Percentiles rank a stretch among this genome's conserved stretches.
Conservation (phyloP, 1,140 invertebrate species). For the Daktulosphaira vitifoliae region DNA sequence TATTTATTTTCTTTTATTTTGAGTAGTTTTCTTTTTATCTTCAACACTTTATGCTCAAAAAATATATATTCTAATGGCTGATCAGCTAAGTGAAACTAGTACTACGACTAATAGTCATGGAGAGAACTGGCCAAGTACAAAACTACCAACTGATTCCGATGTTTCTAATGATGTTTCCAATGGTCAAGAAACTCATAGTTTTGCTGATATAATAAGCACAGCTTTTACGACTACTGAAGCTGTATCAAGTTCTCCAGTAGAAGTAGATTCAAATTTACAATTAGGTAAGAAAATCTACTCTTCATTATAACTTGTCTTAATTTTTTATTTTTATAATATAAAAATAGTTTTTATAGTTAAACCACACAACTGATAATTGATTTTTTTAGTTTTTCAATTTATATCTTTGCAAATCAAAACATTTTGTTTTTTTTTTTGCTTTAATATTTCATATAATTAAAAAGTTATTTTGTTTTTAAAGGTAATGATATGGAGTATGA, state of each 20-base stretch:
- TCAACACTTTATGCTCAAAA: slow-evolving; percentile 10
- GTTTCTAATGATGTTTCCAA: slow-evolving; percentile 27
- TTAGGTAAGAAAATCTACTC: slow-evolving; percentile 13
- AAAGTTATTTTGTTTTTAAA: too few relatives aligned
- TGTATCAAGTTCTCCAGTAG: slow-evolving; percentile 23
- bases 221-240: slow-evolving; percentile 28
- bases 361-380: too few relatives aligned
- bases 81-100: slow-evolving; percentile 16
- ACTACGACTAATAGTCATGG: slow-evolving; percentile 5
- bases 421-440: too few relatives aligned
- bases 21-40: not conserved
- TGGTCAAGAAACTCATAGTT: slow-evolving; percentile 28
- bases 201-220: slow-evolving; percentile 28
- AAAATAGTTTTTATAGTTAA: too few relatives aligned
- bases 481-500: slow-evolving; percentile 30
- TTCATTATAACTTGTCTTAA: too few relatives aligned
- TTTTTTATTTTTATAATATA: too few relatives aligned
- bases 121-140: slow-evolving; percentile 21
- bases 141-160: slow-evolving; percentile 16
- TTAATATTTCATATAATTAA: too few relatives aligned
- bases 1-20: not conserved
- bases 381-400: too few relatives aligned
- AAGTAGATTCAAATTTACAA: slow-evolving; percentile 16
- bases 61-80: slow-evolving; percentile 22
- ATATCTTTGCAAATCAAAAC: too few relatives aligned